These are phyloP conservation scores for Hemicordylus capensis DNA, from an alignment of 2,113 vertebrate species.

Conservation along the genomic window DNA sequence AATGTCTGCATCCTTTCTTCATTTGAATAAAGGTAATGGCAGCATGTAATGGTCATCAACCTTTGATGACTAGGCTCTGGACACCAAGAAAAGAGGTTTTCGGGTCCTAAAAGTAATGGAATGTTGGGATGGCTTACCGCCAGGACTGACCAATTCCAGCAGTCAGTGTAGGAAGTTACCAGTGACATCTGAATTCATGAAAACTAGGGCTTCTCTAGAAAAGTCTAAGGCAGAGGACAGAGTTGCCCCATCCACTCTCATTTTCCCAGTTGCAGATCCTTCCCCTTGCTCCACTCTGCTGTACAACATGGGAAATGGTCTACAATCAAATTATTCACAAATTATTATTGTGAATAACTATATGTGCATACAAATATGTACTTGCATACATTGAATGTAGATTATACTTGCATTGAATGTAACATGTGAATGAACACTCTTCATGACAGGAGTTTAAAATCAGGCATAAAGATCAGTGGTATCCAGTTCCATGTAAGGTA, in stretches of 20 bases:
- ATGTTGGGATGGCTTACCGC: background rate
- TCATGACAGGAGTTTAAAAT: too few relatives aligned
- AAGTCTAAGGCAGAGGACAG: background rate
- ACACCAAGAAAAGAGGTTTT: background rate
- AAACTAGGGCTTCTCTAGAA: background rate
- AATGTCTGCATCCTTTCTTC: background rate
- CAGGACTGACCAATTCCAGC: background rate
- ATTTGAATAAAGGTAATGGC: background rate
- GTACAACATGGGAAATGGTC: background rate
- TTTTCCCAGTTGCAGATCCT: background rate
- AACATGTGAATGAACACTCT: too few relatives aligned
- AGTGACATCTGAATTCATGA: background rate
- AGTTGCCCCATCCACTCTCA: background rate
- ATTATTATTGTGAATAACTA: too few relatives aligned
- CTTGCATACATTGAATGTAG: too few relatives aligned
- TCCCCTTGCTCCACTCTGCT: background rate
- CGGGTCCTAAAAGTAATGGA: background rate
- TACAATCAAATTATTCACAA: too few relatives aligned
- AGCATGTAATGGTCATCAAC: background rate
- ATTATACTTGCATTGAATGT: too few relatives aligned
- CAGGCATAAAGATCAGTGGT: too few relatives aligned
- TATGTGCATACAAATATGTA: too few relatives aligned
- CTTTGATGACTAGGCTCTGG: background rate
- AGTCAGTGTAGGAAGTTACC: background rate
- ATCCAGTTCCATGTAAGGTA: too few relatives aligned